Evolutionary conservation across 2,888 invertebrate genomes (phyloP).

Genomic region (Argynnis bischoffii): DNA sequence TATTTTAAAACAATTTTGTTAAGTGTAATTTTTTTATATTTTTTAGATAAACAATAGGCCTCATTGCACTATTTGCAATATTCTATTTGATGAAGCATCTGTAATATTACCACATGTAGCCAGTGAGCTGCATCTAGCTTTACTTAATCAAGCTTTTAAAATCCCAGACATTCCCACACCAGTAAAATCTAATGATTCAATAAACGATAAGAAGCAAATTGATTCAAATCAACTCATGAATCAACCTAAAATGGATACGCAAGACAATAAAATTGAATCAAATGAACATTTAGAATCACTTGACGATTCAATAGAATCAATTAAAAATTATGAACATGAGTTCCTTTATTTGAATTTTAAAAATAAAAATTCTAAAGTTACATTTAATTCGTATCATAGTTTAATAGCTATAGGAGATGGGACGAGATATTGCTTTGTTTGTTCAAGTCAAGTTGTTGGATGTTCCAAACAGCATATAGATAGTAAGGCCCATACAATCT

Average conservation of each 20-base stretch:
- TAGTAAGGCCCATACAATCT: conserved; percentile 39
- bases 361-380: conserved; percentile 41
- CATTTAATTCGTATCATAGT: conserved; percentile 39
- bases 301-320: conserved; percentile 15
- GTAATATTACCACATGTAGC: background rate
- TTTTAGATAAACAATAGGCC: conserved; percentile 6
- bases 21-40: background rate
- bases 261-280: background rate
- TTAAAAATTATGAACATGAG: conserved; percentile 36
- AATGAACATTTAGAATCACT: background rate
- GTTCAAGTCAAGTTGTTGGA: background rate
- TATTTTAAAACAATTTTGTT: too few species aligned
- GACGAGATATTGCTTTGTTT: conserved; percentile 41
- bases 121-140: conserved; percentile 11
- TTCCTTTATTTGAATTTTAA: conserved; percentile 44
- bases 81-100: background rate
- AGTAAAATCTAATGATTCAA: background rate
- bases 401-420: conserved; percentile 43
- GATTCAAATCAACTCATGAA: conserved; percentile 2
- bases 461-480: conserved; percentile 38
- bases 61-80: conserved; percentile 36
- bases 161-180: background rate
- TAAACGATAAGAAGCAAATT: background rate
- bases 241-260: background rate
- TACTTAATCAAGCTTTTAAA: conserved; percentile 10